Evolutionary conservation across 2,888 invertebrate species (phyloP), one percentile per base, ranked within the genome.

Genomic region (Leucophora obtusa): DNA sequence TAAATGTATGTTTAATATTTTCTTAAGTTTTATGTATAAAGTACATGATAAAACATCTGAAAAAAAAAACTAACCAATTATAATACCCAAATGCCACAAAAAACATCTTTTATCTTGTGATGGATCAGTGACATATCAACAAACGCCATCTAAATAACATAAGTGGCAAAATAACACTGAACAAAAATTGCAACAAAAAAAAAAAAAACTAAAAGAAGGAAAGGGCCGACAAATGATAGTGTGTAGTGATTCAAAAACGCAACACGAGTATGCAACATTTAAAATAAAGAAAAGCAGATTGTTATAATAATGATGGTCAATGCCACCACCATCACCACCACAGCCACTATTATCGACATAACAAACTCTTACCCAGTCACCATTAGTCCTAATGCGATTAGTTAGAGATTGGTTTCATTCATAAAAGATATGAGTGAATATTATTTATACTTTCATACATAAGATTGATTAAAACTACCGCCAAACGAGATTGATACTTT

Each of bases 61-160:
- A 38, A 11, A 28, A 38, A 11, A 38, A 47, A 47, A n/a, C 43
- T n/a, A 47, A 47, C 43, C 14, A 47, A 47, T 47, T 47, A 47
- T 47, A n/a, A 47, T 47, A 47, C 43, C 43, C 43, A 47, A 28
- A 47, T 47, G 43, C 43, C 5, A n/a, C 28, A 28, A 7, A 4
- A 47, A 47, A 47, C n/a, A 11, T 47, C 3, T 14, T 78, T 78
- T 82, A 78, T 82, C 79, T 60, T 53, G 28, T 73, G 77, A 79
- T 73, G 59, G 60, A 77, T 76, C 69, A 66, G 58, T 79, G 79
- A 77, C 79, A 79, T 79, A 82, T 82, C 82, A 54, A 56, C 53
- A 56, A 82, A 71, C 77, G 79, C 77, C 79, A 82, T 82, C 79
- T 82, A 70, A 81, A 81, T 77, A 77, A 54, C 62, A 58, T 75